Evolutionary conservation across 1,140 invertebrate genomes (phyloP).

Genomic region (Drosophila willistoni): DNA sequence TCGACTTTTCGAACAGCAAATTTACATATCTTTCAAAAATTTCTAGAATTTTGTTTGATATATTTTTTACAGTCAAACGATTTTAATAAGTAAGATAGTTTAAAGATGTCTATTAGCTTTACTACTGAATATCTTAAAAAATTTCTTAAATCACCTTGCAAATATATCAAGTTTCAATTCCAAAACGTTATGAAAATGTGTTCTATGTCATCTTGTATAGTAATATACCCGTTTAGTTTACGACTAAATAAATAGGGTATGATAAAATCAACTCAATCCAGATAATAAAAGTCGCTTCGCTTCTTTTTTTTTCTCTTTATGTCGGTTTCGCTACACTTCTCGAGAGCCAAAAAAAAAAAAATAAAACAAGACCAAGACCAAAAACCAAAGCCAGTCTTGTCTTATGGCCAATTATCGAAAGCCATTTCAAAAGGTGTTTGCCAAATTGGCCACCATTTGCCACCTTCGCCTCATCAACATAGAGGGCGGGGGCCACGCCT

Average conservation of each 20-base stretch:
- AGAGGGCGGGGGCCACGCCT: not conserved
- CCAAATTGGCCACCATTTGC: slow-evolving; percentile 5
- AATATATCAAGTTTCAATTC: too few relatives aligned
- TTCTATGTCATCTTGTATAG: too few relatives aligned
- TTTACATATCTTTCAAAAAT: too few relatives aligned
- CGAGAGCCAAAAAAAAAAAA: not conserved
- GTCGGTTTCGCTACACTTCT: slow-evolving; percentile 5
- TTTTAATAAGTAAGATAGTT: too few relatives aligned
- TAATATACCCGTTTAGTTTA: not conserved
- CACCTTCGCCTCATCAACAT: not conserved
- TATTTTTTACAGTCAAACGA: too few relatives aligned
- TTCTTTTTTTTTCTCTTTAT: not conserved
- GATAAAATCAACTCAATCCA: slow-evolving; percentile 1
- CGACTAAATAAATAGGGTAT: not conserved
- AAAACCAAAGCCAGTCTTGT: not conserved
- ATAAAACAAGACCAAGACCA: not conserved
- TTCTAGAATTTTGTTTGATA: too few relatives aligned
- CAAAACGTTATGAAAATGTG: too few relatives aligned
- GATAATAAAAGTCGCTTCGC: slow-evolving; percentile 8
- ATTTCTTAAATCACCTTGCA: too few relatives aligned
- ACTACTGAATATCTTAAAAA: too few relatives aligned
- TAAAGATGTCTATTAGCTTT: too few relatives aligned
- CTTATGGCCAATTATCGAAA: slow-evolving; percentile 24
- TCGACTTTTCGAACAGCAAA: too few relatives aligned
- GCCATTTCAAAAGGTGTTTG: slow-evolving; percentile 17